Evolutionary conservation across 2,797 vertebrate genomes (phyloP).

Genomic region (Heliangelus exortis): DNA sequence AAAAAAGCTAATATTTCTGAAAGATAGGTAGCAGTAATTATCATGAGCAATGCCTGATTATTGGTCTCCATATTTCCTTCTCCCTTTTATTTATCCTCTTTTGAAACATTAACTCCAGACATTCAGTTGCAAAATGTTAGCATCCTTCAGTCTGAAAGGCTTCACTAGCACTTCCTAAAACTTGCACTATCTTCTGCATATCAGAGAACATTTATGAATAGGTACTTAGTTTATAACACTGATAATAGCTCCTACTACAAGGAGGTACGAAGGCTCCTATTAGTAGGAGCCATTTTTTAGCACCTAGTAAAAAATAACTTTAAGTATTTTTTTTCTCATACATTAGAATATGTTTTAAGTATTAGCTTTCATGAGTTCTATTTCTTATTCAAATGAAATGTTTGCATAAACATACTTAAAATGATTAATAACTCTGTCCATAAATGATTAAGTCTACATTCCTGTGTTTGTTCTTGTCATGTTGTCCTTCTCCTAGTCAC

Average conservation of each 20-base stretch:
- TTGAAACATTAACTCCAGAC: slow-evolving; percentile 34
- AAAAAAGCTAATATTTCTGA: slow-evolving; percentile 47
- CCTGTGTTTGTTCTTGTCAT: background rate
- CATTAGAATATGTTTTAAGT: background rate
- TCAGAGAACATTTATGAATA: background rate
- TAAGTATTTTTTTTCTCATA: background rate
- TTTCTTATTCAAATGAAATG: background rate
- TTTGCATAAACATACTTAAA: background rate
- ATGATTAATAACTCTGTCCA: background rate
- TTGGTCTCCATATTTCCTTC: background rate
- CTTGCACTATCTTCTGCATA: background rate
- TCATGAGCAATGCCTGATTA: slow-evolving; percentile 57
- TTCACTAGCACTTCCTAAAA: background rate
- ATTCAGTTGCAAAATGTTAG: background rate
- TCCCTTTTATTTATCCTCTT: background rate
- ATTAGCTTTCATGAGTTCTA: background rate
- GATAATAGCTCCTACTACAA: background rate
- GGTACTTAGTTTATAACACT: background rate
- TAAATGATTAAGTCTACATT: background rate
- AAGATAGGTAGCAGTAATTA: slow-evolving; percentile 67
- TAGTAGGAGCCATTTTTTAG: background rate
- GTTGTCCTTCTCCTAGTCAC: background rate
- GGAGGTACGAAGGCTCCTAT: too few species aligned
- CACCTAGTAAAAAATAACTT: background rate
- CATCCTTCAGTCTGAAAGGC: background rate